Base-by-base conservation (phyloP, 2,888 invertebrate species). In the Drosophila anomelani region DNA sequence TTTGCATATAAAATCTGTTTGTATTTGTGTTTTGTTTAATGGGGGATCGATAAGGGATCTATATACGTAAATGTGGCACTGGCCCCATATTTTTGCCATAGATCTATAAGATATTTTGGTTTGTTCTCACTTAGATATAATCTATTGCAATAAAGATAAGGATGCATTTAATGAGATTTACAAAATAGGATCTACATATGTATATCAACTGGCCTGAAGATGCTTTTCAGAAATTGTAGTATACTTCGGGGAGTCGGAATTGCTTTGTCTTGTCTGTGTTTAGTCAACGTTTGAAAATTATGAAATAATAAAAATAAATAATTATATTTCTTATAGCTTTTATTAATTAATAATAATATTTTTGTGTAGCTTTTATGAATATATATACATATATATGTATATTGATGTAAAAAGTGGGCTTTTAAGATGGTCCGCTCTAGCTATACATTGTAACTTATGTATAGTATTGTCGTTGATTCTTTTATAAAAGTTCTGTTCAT, bases 1-100 rank as follows among this genome's bases (percentile, higher is more conserved):
- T 81, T 85, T 78, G 76, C 79, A 87, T 62, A 68, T 73, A 74
- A 79, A 67, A 61, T 2, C 38, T 39, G 23, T 8, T 23, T 13
- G 9, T 54, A 17, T 43, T 10, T 51, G 20, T 34, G 13, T 32
- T 8, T 32, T 7, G 7, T 26, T 62, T 0, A 17, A 43, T 17
- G 23, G 32, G 29, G 13, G 17, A 6, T 6, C 20, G 29, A 17
- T 17, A n/a, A 12, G 20, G 36, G 13, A 51, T 15, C 3, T 23
- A 23, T 23, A 4, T 23, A 23, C 23, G 23, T 23, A 23, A 23
- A 17, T 9, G 32, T 9, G 12, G 10, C 23, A 15, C 0, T 46
- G 44, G 2, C 1, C 4, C 2, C 20, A n/a, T 1, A 20, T 43
- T 20, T 43, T 20, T 17, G 5, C 20, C 4, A 12, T 23, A 3